Evolutionary conservation across 1,140 invertebrate genomes (phyloP), one percentile per base, ranked within the genome.

Genomic region (Ctenoplectra terminalis): DNA sequence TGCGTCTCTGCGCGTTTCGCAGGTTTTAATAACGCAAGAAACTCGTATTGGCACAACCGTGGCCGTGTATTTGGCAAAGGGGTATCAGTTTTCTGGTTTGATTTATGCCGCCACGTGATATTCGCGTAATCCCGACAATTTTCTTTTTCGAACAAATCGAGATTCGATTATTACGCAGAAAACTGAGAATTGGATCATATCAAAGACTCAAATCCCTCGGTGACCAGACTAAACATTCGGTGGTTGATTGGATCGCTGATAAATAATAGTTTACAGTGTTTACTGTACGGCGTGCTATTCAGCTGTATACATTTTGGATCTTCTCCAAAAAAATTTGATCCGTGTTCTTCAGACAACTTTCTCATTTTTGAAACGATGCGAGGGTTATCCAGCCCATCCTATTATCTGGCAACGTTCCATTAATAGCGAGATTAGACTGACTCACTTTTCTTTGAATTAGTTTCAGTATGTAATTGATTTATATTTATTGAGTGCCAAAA

Each of bases 71-170:
- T 80, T 80, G 77, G 69, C 77, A 73, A 29, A 64, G 29, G 31
- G 15, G 8, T 73, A 80, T 80, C 69, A 73, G 23, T 43, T 80
- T 80, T 48, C 37, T 43, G 23, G 46, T 80, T 64, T 80, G 46
- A 73, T 79, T 79, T 80, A 80, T 73, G 5, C 11, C 15, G 1
- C 17, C 58, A 17, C 69, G 46, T 80, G 77, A 80, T 80, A 46
- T 52, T 63, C 58, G 15, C 26, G 37, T 73, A 80, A 37, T 52
- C 29, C 20, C 34, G 43, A 71, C 43, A n/a, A 60, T 52, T 50
- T 70, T 48, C 69, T 52, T n/a, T n/a, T n/a, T 37, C 13, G 56
- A 9, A 60, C 46, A 73, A 73, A 73, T 60, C 23, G 54, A 15
- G 54, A 43, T 73, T 73, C 70, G 46, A 80, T 80, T 63, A 80